These are phyloP conservation scores for Noctua janthe DNA, from an alignment of 2,888 invertebrate genomes.

Conservation along the genomic window DNA sequence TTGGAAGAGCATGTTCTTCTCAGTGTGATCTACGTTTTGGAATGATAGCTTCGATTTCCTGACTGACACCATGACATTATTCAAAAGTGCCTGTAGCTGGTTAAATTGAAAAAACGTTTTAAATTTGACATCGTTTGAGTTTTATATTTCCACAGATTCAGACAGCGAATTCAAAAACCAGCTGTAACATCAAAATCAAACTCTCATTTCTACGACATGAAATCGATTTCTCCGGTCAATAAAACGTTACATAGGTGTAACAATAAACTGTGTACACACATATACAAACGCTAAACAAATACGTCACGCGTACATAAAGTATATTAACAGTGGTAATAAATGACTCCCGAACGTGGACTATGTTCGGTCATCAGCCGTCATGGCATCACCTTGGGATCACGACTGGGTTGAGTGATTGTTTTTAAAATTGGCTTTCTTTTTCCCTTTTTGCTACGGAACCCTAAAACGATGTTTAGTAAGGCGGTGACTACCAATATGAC, in stretches of 20 bases:
- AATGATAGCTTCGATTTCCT: not conserved
- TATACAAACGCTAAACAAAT: slow-evolving; percentile 33
- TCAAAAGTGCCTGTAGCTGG: not conserved
- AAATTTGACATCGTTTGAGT: not conserved
- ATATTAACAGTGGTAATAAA: slow-evolving; percentile 45
- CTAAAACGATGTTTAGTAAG: no score
- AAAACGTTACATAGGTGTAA: not conserved
- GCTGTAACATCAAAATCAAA: not conserved
- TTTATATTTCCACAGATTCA: not conserved
- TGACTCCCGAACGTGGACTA: slow-evolving; percentile 23
- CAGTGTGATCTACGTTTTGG: not conserved
- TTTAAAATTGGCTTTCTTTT: not conserved
- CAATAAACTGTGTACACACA: slow-evolving; percentile 31
- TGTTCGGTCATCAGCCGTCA: slow-evolving; percentile 20
- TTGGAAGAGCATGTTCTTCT: not conserved
- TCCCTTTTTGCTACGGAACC: no score
- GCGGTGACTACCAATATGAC: no score
- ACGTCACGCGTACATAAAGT: slow-evolving; percentile 33
- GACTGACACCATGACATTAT: not conserved
- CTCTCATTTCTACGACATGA: slow-evolving; percentile 3
- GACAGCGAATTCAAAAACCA: not conserved
- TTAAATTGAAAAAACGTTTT: not conserved
- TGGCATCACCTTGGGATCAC: slow-evolving; percentile 28
- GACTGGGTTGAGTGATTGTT: slow-evolving; percentile 30
- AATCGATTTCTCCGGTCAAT: slow-evolving; percentile 10